Conservation (phyloP, 1,140 invertebrate genomes). For the Psilanteris sp. region DNA sequence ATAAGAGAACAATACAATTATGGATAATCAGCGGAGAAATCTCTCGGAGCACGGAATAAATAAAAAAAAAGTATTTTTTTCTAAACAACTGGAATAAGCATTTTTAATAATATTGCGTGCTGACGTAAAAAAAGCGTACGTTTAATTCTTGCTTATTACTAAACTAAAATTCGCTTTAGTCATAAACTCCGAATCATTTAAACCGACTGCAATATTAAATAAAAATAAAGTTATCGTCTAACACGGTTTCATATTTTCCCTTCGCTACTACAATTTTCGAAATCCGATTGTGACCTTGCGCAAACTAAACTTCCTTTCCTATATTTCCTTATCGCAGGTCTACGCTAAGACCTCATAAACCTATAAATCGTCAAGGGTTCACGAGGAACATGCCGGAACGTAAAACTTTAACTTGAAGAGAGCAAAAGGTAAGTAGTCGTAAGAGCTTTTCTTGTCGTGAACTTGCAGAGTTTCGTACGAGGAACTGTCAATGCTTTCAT, state of each 20-base stretch:
- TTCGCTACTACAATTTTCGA: slow-evolving; percentile 12
- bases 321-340: slow-evolving; percentile 54
- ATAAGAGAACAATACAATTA: no score
- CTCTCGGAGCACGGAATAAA: no score
- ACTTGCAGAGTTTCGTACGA: slow-evolving; percentile 47
- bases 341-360: slow-evolving; percentile 60
- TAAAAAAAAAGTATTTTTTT: no score
- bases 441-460: slow-evolving; percentile 44
- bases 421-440: slow-evolving; percentile 54
- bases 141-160: no score
- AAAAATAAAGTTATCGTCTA: no score
- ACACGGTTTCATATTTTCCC: slow-evolving; percentile 10
- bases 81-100: no score
- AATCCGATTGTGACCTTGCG: slow-evolving; percentile 45
- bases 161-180: no score
- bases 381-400: slow-evolving; percentile 51
- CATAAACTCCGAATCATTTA: no score
- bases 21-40: no score
- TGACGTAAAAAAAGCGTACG: no score
- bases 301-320: slow-evolving; percentile 39
- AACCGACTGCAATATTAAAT: no score
- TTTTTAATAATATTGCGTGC: no score
- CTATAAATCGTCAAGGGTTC: slow-evolving; percentile 60
- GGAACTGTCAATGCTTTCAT: slow-evolving; percentile 27
- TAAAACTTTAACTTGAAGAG: slow-evolving; percentile 58